These are phyloP conservation scores for Emydura subglobosa DNA, from an alignment of 2,113 vertebrate species.

Conservation along the genomic window DNA sequence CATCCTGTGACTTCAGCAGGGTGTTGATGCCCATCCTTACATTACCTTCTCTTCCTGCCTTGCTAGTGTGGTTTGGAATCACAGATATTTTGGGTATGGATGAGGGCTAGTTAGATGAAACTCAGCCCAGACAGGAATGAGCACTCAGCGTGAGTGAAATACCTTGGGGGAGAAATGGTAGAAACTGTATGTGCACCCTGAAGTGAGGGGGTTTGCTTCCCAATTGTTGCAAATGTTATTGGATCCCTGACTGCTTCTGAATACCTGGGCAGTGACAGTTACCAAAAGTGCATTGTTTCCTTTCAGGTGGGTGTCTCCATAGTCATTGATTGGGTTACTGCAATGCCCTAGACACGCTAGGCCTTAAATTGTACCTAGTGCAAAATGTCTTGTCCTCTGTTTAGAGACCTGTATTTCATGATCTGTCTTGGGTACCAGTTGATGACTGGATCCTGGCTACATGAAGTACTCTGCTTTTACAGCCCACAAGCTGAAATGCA, in stretches of 20 bases:
- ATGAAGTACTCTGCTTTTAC: background rate
- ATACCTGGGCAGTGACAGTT: background rate
- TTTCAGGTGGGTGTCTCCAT: background rate
- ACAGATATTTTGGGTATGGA: background rate
- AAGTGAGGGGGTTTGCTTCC: background rate
- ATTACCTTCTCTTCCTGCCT: background rate
- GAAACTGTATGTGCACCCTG: background rate
- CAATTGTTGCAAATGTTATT: background rate
- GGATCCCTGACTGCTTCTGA: background rate
- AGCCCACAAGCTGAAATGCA: background rate
- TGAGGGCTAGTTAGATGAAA: background rate
- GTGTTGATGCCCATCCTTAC: background rate
- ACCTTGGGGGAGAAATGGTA: too few relatives aligned
- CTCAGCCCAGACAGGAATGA: background rate
- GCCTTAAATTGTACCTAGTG: background rate
- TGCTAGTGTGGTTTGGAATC: background rate
- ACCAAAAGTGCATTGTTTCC: background rate
- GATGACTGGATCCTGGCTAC: background rate
- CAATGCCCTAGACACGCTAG: background rate
- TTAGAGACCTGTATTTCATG: background rate
- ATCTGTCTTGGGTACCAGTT: background rate
- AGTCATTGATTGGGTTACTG: background rate
- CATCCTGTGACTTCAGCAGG: background rate
- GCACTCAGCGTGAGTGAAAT: background rate
- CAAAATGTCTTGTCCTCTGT: background rate